Base-by-base conservation (phyloP, 1,140 invertebrate species). In the Hirudo medicinalis region DNA sequence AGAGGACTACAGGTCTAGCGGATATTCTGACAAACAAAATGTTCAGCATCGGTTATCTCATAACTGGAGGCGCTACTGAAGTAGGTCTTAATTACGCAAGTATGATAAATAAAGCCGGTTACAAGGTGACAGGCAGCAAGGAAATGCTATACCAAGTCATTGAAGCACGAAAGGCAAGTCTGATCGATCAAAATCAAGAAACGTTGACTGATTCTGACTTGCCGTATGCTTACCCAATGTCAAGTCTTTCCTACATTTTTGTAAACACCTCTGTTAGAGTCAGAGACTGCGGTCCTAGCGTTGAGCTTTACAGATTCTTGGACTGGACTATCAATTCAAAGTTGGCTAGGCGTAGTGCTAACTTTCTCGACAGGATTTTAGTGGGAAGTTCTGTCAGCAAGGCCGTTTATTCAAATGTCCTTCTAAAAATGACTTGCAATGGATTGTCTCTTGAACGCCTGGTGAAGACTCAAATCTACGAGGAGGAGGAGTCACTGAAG, bases 291-390 rank as follows among this genome's bases (percentile, higher is more conserved):
- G 60, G 73, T 19, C 54, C 72, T 4, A 77, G 75, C 25, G 74
- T 70, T 29, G 79, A 79, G 69, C 68, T 80, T 5, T 71, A 78
- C n/a, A 70, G 78, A 40, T 79, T 75, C 68, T 71, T 79, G 19
- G 69, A 75, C 17, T 80, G 77, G 77, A 77, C 78, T 63, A 54
- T 75, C 22, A 71, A 20, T 11, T 55, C 69, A 0, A 55, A 73
- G 6, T 19, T 36, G 8, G 75, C 78, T 0, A 63, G 67, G 53
- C 11, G 68, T 4, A 71, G 72, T 6, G 72, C 74, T 15, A 70
- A 55, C 4, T 29, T 49, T 2, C 25, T 74, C 13, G 25, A 70
- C 11, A 76, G 79, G 72, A 76, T 75, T 11, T 74, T 78, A 0
- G 36, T 80, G 17, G 74, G 73, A 13, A 11, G 60, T 49, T 40